phyloP scores from a whole-genome alignment of 2,797 vertebrate species.

The Enteromius anoplus region DNA sequence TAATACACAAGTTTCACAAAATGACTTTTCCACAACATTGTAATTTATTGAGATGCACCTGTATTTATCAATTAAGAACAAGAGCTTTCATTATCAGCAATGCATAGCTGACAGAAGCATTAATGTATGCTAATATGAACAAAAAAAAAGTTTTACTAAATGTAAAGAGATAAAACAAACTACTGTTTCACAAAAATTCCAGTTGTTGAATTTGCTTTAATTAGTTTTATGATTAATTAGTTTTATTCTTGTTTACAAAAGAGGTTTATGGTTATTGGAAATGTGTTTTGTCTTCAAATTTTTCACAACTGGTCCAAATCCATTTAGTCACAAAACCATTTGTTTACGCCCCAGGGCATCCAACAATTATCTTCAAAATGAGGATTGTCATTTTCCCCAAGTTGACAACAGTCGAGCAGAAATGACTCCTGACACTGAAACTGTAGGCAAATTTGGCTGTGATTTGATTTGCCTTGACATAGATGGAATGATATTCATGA shows the following conservation, averaged over 20 bases:
- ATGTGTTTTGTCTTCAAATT: conserved; percentile 6
- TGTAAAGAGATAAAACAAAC: background rate
- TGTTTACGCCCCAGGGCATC: conserved; percentile 50
- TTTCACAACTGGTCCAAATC: conserved; percentile 16
- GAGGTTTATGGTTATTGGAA: conserved; percentile 14
- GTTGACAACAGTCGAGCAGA: conserved; percentile 32
- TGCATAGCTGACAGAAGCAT: background rate
- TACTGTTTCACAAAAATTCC: background rate
- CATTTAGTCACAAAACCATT: conserved; percentile 38
- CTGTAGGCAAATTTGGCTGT: conserved; percentile 36
- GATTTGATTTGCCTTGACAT: conserved; percentile 38
- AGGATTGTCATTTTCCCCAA: conserved; percentile 37
- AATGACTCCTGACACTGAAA: conserved; percentile 41
- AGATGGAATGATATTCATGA: conserved; percentile 39
- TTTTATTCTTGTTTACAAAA: conserved; percentile 23
- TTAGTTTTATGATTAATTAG: background rate
- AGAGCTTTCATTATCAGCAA: background rate
- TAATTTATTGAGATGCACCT: too few species aligned
- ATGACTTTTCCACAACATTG: too few species aligned
- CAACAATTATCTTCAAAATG: conserved; percentile 43
- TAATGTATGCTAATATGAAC: background rate
- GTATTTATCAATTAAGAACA: background rate
- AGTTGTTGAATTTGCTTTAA: background rate
- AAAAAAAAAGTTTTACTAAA: background rate
- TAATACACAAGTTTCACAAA: too few species aligned